These are phyloP conservation scores for Gobio occitaniae DNA, from an alignment of 2,797 vertebrate genomes.

Conservation along the genomic window DNA sequence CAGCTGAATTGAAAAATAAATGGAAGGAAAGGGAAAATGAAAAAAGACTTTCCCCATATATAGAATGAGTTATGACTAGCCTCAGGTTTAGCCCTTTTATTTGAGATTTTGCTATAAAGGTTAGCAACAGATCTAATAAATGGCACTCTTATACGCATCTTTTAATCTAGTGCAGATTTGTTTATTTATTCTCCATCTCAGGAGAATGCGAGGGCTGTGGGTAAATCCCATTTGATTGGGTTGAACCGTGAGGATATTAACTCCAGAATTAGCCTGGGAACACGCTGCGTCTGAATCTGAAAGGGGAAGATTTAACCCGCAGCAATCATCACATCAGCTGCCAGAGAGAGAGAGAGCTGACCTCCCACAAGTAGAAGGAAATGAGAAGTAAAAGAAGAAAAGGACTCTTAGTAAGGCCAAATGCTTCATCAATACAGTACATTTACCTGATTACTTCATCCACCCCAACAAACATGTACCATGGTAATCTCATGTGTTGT, in stretches of 20 bases:
- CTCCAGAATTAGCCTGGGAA: conserved; percentile 48
- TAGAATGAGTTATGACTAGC: background rate
- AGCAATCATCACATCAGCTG: conserved; percentile 66
- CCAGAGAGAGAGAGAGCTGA: conserved; percentile 43
- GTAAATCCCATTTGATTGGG: conserved; percentile 53
- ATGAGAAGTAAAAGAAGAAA: background rate
- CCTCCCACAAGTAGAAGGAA: conserved; percentile 60
- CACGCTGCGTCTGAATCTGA: conserved; percentile 52
- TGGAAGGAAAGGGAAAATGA: background rate
- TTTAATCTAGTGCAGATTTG: conserved; percentile 41
- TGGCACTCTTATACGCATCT: background rate
- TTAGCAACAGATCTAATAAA: conserved; percentile 44
- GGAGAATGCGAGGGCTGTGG: conserved; percentile 43
- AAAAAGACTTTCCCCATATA: background rate
- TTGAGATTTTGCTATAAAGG: conserved; percentile 34
- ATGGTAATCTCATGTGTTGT: background rate
- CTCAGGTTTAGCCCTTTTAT: conserved; percentile 30
- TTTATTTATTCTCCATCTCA: conserved; percentile 16
- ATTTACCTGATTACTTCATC: background rate
- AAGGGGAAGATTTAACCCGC: conserved; percentile 59
- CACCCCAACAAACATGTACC: background rate
- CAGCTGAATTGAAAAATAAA: conserved; percentile 10
- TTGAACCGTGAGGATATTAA: conserved; percentile 56
- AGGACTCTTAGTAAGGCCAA: background rate
- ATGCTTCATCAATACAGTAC: background rate